Evolutionary conservation across 2,113 vertebrate species (phyloP).

Genomic region (pig (Sus scrofa)): T2T-Sscrofa CM000817.6:152296501-152297000

Average conservation of each 20-base stretch:
- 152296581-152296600: constrained; percentile 64
- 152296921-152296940: constrained; percentile 31
- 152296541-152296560: constrained; percentile 58
- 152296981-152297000: constrained; percentile 32
- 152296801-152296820: constrained; percentile 41
- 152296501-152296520: constrained; percentile 67
- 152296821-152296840: constrained; percentile 48
- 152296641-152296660: constrained; percentile 53
- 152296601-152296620: constrained; percentile 70
- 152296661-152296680: neutral
- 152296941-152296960: constrained; percentile 5
- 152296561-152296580: constrained; percentile 65
- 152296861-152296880: neutral
- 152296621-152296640: constrained; percentile 54
- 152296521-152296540: constrained; percentile 70
- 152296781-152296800: neutral
- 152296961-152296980: constrained; percentile 37
- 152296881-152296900: neutral
- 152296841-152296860: neutral
- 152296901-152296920: constrained; percentile 16
- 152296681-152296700: constrained; percentile 14
- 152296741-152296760: constrained; percentile 36
- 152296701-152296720: constrained; percentile 41
- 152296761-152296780: neutral
- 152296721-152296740: constrained; percentile 23